Conservation (phyloP, 2,888 invertebrate genomes). For the Omphaloscelis lunosa region DNA sequence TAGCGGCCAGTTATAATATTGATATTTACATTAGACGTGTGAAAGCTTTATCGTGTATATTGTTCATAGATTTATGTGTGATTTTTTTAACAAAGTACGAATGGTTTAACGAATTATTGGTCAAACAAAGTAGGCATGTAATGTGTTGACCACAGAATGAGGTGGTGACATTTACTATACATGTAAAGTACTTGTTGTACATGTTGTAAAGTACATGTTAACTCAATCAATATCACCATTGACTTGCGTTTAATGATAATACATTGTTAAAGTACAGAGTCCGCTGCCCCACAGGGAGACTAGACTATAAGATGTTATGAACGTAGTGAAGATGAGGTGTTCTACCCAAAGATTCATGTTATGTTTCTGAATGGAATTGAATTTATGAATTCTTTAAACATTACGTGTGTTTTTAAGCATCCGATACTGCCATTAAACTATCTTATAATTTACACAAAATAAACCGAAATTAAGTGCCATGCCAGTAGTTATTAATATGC, state of each 20-base stretch:
- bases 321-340: no score
- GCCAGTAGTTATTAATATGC: conserved; percentile 48
- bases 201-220: no score
- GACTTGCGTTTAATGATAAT: not conserved
- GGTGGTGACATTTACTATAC: no score
- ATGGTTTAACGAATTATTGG: not conserved
- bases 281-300: not conserved
- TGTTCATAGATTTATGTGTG: not conserved
- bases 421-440: not conserved
- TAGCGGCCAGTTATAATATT: conserved; percentile 14
- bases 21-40: conserved; percentile 10
- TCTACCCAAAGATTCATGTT: not conserved
- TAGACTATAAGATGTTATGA: not conserved
- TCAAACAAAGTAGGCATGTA: not conserved
- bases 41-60: conserved; percentile 7
- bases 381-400: not conserved
- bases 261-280: not conserved
- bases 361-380: not conserved
- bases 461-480: not conserved
- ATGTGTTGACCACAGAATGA: not conserved
- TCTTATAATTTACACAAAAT: conserved; percentile 7
- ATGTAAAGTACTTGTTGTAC: no score
- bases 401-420: not conserved
- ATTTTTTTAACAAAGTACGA: not conserved
- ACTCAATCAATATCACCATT: not conserved